Evolutionary conservation across 2,113 vertebrate genomes (phyloP).

Genomic region (Vidua macroura): DNA sequence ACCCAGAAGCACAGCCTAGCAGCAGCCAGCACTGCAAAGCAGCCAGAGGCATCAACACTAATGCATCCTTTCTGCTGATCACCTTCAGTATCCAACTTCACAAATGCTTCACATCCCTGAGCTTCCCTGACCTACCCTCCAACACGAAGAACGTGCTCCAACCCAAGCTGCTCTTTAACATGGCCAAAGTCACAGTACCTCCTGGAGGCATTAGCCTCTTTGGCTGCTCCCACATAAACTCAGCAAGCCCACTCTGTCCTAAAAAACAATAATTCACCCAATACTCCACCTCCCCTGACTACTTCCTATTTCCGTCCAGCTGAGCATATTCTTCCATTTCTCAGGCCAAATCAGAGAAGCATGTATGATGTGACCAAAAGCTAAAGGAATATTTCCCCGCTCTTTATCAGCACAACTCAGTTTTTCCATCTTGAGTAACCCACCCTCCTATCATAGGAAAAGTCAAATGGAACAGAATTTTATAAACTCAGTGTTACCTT

Average conservation of each 20-base stretch:
- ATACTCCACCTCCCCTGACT: background rate
- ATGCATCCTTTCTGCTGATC: background rate
- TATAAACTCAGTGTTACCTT: conserved; percentile 28
- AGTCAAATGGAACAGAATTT: background rate
- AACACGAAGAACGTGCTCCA: background rate
- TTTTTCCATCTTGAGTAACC: conserved; percentile 28
- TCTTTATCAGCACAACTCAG: conserved; percentile 8
- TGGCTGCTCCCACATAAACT: background rate
- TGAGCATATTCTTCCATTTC: background rate
- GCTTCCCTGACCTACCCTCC: background rate
- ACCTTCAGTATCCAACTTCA: background rate
- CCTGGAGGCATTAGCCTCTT: background rate
- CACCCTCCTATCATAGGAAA: background rate
- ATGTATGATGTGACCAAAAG: background rate
- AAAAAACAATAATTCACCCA: background rate
- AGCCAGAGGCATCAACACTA: background rate
- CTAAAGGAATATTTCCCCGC: background rate
- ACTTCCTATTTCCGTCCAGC: background rate
- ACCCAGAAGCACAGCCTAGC: background rate
- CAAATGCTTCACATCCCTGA: background rate
- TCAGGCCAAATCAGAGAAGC: background rate
- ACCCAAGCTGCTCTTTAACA: background rate
- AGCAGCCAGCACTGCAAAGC: background rate
- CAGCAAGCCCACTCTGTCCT: background rate
- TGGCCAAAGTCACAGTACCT: background rate